Percentiles rank a stretch among this genome's conserved stretches.
phyloP scores from a whole-genome alignment of 2,113 vertebrate genomes.

The Caranx melampygus region DNA sequence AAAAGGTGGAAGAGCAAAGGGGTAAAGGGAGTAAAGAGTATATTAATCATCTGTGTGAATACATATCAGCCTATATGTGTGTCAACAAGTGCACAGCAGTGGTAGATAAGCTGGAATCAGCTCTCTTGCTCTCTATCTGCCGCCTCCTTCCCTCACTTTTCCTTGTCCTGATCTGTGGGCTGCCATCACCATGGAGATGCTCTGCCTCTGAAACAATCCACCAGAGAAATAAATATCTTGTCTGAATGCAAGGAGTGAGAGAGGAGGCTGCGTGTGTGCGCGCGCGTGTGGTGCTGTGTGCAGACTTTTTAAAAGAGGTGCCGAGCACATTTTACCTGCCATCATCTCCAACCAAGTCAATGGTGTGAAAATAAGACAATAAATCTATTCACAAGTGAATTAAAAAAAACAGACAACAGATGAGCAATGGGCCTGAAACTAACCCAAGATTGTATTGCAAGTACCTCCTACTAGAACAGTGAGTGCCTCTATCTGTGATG shows the following conservation, averaged over 20 bases:
- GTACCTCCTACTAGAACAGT: slow-evolving; percentile 68
- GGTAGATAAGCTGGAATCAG: slow-evolving; percentile 72
- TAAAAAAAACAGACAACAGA: slow-evolving; percentile 55
- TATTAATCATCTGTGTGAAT: slow-evolving; percentile 46
- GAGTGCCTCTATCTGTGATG: slow-evolving; percentile 49
- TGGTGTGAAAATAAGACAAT: slow-evolving; percentile 59
- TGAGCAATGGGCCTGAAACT: slow-evolving; percentile 60
- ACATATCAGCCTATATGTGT: slow-evolving; percentile 60
- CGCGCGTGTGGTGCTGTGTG: slow-evolving; percentile 13
- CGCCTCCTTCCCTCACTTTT: slow-evolving; percentile 61
- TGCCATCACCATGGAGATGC: slow-evolving; percentile 85
- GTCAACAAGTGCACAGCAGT: slow-evolving; percentile 76
- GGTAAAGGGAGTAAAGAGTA: slow-evolving; percentile 10
- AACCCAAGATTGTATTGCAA: slow-evolving; percentile 62
- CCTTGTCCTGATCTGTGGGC: slow-evolving; percentile 77
- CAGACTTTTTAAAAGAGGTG: slow-evolving; percentile 40
- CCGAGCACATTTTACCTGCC: slow-evolving; percentile 25
- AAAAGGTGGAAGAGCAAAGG: slow-evolving; percentile 24
- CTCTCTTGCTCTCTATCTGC: slow-evolving; percentile 32
- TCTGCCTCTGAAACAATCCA: slow-evolving; percentile 79
- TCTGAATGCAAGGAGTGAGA: slow-evolving; percentile 62
- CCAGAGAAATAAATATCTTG: slow-evolving; percentile 75
- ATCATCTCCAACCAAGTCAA: slow-evolving; percentile 47
- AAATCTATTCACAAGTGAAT: slow-evolving; percentile 51
- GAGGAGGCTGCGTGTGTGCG: slow-evolving; percentile 21